Percentiles rank a stretch among this genome's conserved stretches.
Conservation (phyloP, 2,797 vertebrate genomes). For the Menidia menidia region DNA sequence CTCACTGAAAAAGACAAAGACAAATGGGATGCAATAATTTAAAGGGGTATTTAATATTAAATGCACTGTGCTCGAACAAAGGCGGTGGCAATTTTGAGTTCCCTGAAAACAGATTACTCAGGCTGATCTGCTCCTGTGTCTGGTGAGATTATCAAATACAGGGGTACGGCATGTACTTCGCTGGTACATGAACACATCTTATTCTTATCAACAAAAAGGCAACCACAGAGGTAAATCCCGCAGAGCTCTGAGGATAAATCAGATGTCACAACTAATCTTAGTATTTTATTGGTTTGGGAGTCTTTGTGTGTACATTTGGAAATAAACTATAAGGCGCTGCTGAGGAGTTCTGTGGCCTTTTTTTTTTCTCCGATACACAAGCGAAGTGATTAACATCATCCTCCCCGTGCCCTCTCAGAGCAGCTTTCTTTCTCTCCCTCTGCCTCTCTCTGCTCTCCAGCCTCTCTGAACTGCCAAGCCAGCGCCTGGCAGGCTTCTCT, state of each 20-base stretch:
- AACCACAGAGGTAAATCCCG: conserved; percentile 38
- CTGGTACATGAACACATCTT: conserved; percentile 21
- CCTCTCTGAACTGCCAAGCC: conserved; percentile 76
- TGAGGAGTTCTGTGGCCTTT: conserved; percentile 72
- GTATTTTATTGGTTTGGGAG: conserved; percentile 51
- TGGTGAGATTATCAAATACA: conserved; percentile 28
- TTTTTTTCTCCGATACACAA: conserved; percentile 42
- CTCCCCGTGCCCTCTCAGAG: conserved; percentile 71
- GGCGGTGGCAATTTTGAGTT: conserved; percentile 3
- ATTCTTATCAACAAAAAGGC: conserved; percentile 31
- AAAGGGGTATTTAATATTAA: conserved; percentile 30
- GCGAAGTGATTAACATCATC: conserved; percentile 77
- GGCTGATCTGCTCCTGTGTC: conserved; percentile 24
- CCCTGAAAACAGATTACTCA: conserved; percentile 3
- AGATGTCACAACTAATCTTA: conserved; percentile 55
- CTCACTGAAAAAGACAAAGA: conserved; percentile 11
- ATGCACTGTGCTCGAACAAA: conserved; percentile 18
- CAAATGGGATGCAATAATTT: conserved; percentile 32
- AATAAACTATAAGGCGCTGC: conserved; percentile 56
- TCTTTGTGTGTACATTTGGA: conserved; percentile 21
- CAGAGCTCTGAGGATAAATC: conserved; percentile 53
- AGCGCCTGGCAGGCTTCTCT: conserved; percentile 76
- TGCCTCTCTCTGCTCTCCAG: conserved; percentile 67
- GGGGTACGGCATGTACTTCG: conserved; percentile 11
- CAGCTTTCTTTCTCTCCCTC: conserved; percentile 62